Conservation (phyloP, 2,797 vertebrate species). For the Girardinus metallicus region DNA sequence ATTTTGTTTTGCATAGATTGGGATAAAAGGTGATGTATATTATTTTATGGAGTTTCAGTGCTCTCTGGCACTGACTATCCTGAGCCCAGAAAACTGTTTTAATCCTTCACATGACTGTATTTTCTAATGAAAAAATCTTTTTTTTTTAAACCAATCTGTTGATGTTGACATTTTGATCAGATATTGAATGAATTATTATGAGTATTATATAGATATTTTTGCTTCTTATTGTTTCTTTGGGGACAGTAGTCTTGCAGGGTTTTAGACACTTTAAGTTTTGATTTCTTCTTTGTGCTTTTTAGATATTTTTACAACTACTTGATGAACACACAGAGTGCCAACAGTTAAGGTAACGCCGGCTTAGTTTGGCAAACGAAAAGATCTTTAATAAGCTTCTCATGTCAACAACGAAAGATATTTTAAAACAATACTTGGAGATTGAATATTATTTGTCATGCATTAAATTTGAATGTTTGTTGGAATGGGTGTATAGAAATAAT, state of each 20-base stretch:
- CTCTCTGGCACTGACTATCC: not conserved
- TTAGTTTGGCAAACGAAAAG: conserved; percentile 48
- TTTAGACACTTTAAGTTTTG: conserved; percentile 53
- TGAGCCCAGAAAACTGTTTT: not conserved
- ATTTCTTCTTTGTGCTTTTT: conserved; percentile 36
- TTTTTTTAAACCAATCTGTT: conserved; percentile 15
- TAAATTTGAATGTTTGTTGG: conserved; percentile 46
- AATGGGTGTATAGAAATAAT: conserved; percentile 60
- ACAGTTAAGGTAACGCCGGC: conserved; percentile 29
- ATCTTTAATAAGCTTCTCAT: conserved; percentile 50
- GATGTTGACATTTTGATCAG: conserved; percentile 53
- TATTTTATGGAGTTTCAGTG: not conserved
- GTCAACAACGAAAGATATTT: conserved; percentile 30
- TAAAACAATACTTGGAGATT: conserved; percentile 61
- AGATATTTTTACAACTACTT: conserved; percentile 54
- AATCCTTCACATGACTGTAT: conserved; percentile 22
- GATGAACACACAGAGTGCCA: conserved; percentile 55
- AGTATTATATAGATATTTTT: conserved; percentile 65
- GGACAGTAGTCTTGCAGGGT: conserved; percentile 44
- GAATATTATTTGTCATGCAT: conserved; percentile 38
- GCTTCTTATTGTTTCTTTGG: conserved; percentile 40
- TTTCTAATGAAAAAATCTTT: conserved; percentile 36
- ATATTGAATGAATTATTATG: conserved; percentile 48
- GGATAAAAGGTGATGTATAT: not conserved
- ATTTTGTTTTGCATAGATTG: not conserved